phyloP scores from a whole-genome alignment of 2,113 vertebrate species.

The Elaphurus davidianus region DNA sequence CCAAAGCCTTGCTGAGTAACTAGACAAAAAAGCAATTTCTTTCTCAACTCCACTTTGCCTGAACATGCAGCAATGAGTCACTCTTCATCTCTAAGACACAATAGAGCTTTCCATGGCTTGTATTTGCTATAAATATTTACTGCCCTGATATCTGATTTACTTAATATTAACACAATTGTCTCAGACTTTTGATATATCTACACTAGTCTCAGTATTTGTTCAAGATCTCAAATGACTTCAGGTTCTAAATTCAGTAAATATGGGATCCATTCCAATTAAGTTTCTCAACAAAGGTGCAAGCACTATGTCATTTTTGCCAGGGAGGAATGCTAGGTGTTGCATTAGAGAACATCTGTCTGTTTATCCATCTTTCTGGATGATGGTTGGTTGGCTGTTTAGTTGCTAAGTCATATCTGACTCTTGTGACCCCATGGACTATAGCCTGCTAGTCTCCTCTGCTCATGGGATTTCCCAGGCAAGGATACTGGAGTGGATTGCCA shows the following conservation, averaged over 20 bases:
- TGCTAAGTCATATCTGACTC: background rate
- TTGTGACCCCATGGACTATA: background rate
- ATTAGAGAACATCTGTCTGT: background rate
- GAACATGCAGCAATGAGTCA: constrained; percentile 69
- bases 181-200: constrained; percentile 31
- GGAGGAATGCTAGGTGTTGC: background rate
- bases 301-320: background rate
- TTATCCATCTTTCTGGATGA: background rate
- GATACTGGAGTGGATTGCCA: background rate
- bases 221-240: background rate
- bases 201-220: constrained; percentile 35
- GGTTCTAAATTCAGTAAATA: constrained; percentile 30
- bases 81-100: constrained; percentile 47
- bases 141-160: constrained; percentile 48
- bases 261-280: constrained; percentile 10
- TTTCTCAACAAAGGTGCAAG: constrained; percentile 24
- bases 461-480: background rate
- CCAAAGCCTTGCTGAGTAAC: constrained; percentile 61
- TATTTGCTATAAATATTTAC: constrained; percentile 67
- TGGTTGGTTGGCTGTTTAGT: background rate
- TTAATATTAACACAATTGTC: constrained; percentile 33
- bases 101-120: constrained; percentile 20
- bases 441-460: background rate
- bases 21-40: constrained; percentile 56
- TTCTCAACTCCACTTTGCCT: constrained; percentile 47